phyloP scores from a whole-genome alignment of 2,888 invertebrate genomes.

The Ichneumoninae sp. region DNA sequence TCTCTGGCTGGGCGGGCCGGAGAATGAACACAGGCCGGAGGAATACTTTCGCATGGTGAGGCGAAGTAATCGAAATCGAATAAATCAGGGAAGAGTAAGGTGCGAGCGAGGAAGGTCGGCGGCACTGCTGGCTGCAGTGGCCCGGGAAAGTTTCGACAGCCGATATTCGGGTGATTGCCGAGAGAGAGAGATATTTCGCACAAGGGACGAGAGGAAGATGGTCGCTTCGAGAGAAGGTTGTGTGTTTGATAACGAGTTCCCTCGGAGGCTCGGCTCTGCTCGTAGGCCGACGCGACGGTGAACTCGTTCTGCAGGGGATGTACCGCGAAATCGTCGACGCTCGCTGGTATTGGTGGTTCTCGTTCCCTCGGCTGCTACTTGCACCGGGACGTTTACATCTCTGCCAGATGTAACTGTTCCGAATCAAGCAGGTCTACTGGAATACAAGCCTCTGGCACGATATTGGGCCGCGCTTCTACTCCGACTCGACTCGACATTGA shows the following conservation, averaged over 20 bases:
- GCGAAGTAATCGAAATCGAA: constrained; percentile 62
- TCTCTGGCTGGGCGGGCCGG: not conserved
- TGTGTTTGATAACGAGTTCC: constrained; percentile 68
- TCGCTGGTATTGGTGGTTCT: constrained; percentile 7
- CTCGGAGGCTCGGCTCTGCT: constrained; percentile 19
- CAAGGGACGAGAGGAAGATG: constrained; percentile 41
- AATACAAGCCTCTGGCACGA: not conserved
- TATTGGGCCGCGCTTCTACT: constrained; percentile 7
- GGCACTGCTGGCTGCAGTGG: constrained; percentile 18
- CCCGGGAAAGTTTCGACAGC: constrained; percentile 58
- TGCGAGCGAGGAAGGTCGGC: constrained; percentile 33
- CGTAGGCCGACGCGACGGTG: not conserved
- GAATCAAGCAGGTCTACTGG: not conserved
- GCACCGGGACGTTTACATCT: not conserved
- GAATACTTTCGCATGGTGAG: constrained; percentile 28
- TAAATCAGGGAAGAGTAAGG: constrained; percentile 61
- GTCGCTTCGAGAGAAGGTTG: constrained; percentile 58
- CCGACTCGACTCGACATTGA: constrained; percentile 72
- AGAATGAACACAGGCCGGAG: constrained; percentile 21
- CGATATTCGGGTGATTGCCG: constrained; percentile 66
- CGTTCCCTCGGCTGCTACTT: constrained; percentile 5
- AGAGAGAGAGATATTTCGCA: not conserved
- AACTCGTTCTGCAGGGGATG: not conserved
- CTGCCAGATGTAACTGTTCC: not conserved
- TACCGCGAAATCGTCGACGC: constrained; percentile 9